These are phyloP conservation scores for Accipiter cooperii DNA, from an alignment of 2,113 vertebrate species.

Conservation along the genomic window DNA sequence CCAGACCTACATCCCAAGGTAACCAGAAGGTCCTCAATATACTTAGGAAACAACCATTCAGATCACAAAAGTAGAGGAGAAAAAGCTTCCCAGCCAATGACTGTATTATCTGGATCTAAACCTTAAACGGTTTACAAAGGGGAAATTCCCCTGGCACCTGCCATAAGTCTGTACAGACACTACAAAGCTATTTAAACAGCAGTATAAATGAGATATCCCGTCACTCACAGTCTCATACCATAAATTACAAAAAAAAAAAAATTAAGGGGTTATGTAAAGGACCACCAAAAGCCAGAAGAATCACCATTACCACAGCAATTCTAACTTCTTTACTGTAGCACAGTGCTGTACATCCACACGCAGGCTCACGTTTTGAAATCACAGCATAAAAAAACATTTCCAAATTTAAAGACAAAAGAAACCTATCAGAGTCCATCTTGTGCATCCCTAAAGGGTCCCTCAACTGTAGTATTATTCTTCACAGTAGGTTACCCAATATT, in stretches of 20 bases:
- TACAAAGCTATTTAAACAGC: background rate
- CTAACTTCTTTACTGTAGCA: background rate
- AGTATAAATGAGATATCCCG: background rate
- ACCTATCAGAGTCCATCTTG: background rate
- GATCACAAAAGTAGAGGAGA: background rate
- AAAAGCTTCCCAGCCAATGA: background rate
- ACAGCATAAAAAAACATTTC: background rate
- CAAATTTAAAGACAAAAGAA: background rate
- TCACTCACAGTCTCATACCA: background rate
- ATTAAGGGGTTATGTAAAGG: background rate
- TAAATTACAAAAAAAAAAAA: background rate
- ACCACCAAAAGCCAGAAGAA: background rate
- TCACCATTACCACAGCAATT: background rate
- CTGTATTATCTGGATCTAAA: background rate
- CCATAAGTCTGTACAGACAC: background rate
- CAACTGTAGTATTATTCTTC: background rate
- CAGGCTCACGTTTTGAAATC: background rate
- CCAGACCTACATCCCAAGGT: background rate
- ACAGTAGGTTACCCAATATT: background rate
- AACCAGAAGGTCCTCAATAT: background rate
- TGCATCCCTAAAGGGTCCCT: background rate
- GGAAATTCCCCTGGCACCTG: conserved; percentile 24
- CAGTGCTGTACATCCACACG: background rate
- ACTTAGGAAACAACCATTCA: background rate
- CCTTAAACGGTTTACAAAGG: background rate